Evolutionary conservation across 2,797 vertebrate genomes (phyloP).

Genomic region (Rhodeus uyekii): DNA sequence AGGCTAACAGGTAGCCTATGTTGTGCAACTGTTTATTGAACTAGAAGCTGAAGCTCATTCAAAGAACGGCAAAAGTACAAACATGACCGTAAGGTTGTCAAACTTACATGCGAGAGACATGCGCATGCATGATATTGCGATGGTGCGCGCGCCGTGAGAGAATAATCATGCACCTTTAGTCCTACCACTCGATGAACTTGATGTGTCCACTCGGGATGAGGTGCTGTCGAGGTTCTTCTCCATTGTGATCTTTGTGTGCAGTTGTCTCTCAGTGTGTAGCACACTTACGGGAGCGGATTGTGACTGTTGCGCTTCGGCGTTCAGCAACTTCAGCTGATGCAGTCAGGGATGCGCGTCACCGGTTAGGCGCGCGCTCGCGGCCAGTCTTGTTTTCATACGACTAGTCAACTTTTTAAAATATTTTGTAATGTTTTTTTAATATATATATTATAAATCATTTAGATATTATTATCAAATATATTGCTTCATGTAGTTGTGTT

Average conservation of each 20-base stretch:
- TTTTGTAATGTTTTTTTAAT: background rate
- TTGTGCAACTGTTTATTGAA: background rate
- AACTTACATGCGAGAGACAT: background rate
- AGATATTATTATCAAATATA: background rate
- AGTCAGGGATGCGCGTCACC: slow-evolving; percentile 39
- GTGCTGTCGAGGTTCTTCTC: slow-evolving; percentile 82
- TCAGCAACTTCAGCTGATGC: slow-evolving; percentile 32
- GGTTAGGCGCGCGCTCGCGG: background rate
- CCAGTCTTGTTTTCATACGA: background rate
- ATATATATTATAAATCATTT: background rate
- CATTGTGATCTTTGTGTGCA: slow-evolving; percentile 68
- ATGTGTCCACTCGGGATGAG: slow-evolving; percentile 84
- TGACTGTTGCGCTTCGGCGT: slow-evolving; percentile 22
- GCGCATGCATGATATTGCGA: slow-evolving; percentile 5
- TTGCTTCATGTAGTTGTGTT: too few relatives aligned
- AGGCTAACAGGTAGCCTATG: background rate
- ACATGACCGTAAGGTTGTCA: slow-evolving; percentile 39
- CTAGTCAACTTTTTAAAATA: background rate
- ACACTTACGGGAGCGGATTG: background rate
- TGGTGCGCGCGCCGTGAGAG: background rate
- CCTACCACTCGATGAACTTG: slow-evolving; percentile 88
- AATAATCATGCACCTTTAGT: slow-evolving; percentile 62
- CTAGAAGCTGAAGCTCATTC: background rate
- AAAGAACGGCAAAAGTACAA: slow-evolving; percentile 74
- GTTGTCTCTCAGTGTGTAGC: background rate